Evolutionary conservation across 2,797 vertebrate genomes (phyloP).

Genomic region (Clarias fuscus): DNA sequence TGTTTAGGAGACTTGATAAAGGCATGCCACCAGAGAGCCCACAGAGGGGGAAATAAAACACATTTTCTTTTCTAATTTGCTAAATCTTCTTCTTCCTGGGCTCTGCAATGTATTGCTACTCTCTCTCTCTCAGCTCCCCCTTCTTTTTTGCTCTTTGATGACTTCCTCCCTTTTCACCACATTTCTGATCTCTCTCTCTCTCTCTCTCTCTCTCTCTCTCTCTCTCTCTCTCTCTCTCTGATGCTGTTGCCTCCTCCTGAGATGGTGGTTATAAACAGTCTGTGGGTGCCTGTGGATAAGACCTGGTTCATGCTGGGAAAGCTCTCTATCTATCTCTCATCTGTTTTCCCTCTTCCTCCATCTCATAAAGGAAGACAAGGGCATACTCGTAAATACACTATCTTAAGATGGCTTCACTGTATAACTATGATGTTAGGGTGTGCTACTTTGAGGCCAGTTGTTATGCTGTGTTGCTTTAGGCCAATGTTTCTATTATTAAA

Average conservation of each 20-base stretch:
- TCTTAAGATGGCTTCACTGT: conserved; percentile 23
- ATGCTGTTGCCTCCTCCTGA: conserved; percentile 48
- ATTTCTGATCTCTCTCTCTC: conserved; percentile 35
- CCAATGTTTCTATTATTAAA: background rate
- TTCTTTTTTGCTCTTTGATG: conserved; percentile 43
- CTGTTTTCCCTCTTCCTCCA: conserved; percentile 33
- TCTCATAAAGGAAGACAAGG: conserved; percentile 38
- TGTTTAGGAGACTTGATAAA: conserved; percentile 45
- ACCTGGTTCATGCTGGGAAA: conserved; percentile 49
- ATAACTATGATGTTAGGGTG: background rate
- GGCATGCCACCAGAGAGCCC: conserved; percentile 28
- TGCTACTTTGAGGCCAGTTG: conserved; percentile 11
- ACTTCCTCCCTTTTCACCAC: conserved; percentile 33
- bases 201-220: background rate
- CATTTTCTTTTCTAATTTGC: conserved; percentile 1
- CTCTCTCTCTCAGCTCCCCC: conserved; percentile 11
- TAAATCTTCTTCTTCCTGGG: conserved; percentile 37
- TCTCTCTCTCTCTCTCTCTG: conserved; percentile 30
- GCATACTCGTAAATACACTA: conserved; percentile 23
- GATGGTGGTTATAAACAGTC: conserved; percentile 59
- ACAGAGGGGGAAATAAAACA: conserved; percentile 20
- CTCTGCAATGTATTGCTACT: conserved; percentile 41
- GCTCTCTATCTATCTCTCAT: conserved; percentile 45
- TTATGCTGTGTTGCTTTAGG: background rate
- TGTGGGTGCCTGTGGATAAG: conserved; percentile 51